phyloP scores from a whole-genome alignment of 2,888 invertebrate species.

The Iselma pallidipennis region DNA sequence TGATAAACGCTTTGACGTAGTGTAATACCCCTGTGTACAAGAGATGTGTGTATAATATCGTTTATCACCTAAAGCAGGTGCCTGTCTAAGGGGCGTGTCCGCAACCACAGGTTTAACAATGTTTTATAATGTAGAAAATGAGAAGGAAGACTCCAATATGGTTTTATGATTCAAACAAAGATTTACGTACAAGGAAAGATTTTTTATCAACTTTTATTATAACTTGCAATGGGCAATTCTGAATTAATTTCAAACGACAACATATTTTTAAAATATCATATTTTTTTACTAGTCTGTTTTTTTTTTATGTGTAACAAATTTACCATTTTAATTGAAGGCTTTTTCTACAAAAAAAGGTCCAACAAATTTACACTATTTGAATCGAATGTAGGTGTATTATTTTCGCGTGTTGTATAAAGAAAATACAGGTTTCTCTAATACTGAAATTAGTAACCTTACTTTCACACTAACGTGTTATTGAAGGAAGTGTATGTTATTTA shows the following conservation, averaged over 20 bases:
- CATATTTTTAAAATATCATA: no score
- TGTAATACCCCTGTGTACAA: no score
- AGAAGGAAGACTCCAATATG: background rate
- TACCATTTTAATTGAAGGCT: background rate
- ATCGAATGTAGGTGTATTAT: background rate
- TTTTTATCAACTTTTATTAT: no score
- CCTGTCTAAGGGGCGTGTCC: no score
- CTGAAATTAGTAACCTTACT: background rate
- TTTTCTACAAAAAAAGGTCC: background rate
- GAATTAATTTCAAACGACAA: no score
- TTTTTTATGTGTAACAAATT: background rate
- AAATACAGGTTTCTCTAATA: background rate
- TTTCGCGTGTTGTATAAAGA: background rate
- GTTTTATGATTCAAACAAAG: constrained; percentile 11
- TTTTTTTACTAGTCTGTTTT: constrained; percentile 4
- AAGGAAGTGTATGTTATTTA: background rate
- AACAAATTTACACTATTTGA: background rate
- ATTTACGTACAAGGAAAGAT: constrained; percentile 16
- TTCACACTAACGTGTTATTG: background rate
- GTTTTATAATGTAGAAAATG: constrained; percentile 9
- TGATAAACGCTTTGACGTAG: no score
- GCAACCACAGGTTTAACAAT: no score
- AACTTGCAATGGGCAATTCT: no score
- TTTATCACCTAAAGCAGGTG: no score
- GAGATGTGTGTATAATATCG: no score